Percentiles rank a stretch among this genome's conserved stretches.
phyloP scores from a whole-genome alignment of 2,888 invertebrate species.

The Diachrysia chrysitis region DNA sequence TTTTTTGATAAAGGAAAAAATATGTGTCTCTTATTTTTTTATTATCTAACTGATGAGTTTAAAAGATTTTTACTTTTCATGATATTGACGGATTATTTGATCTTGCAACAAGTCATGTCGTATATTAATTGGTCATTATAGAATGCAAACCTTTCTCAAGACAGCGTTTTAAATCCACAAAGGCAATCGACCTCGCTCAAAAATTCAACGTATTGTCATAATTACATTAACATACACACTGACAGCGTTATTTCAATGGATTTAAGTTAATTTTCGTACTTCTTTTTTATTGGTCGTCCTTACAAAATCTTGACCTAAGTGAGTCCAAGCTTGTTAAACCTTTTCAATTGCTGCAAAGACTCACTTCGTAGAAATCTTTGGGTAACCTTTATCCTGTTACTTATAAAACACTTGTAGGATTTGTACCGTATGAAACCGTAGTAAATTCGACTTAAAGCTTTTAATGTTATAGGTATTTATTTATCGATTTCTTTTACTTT shows the following conservation, averaged over 20 bases:
- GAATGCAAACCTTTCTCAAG: no score
- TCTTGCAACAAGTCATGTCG: no score
- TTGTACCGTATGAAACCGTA: conserved; percentile 14
- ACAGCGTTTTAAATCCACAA: no score
- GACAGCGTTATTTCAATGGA: not conserved
- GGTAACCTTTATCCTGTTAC: conserved; percentile 28
- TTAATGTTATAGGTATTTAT: not conserved
- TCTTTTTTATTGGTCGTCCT: not conserved
- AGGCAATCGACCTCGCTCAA: not conserved
- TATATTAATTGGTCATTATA: no score
- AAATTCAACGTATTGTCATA: not conserved
- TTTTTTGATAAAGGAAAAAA: no score
- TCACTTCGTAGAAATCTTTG: conserved; percentile 35
- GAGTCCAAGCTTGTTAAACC: conserved; percentile 37
- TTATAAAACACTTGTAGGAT: conserved; percentile 31
- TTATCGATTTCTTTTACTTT: conserved; percentile 10
- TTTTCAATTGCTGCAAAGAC: conserved; percentile 40
- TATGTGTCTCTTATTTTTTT: no score
- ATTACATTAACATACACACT: not conserved
- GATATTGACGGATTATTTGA: no score
- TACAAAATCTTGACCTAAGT: conserved; percentile 13
- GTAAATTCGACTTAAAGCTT: conserved; percentile 13
- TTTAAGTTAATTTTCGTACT: not conserved
- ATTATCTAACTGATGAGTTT: no score
- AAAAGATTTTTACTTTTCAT: no score